These are phyloP conservation scores for Argopecten irradians DNA, from an alignment of 1,140 invertebrate species.

Conservation along the genomic window DNA sequence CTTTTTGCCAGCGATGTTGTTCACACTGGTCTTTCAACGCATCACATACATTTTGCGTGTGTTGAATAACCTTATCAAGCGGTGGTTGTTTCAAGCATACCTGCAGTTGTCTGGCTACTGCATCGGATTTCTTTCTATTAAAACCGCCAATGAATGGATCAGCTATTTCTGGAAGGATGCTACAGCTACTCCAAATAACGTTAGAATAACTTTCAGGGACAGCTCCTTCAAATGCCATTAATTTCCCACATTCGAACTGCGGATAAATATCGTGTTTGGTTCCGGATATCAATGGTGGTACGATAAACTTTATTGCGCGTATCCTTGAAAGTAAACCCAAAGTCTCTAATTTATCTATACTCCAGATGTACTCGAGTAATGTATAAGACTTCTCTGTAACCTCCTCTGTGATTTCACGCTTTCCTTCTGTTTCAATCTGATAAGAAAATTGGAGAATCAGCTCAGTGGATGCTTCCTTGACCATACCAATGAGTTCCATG, in stretches of 20 bases:
- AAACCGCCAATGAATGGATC: constrained; percentile 18
- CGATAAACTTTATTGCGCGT: constrained; percentile 50
- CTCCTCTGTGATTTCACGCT: not conserved
- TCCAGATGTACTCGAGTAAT: constrained; percentile 39
- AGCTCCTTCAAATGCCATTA: constrained; percentile 48
- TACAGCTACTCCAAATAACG: constrained; percentile 53
- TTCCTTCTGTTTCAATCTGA: constrained; percentile 40
- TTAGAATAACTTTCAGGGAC: not conserved
- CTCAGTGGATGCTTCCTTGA: constrained; percentile 35
- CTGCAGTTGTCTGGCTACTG: constrained; percentile 3
- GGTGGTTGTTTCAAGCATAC: constrained; percentile 34
- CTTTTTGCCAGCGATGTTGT: not conserved
- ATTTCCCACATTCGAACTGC: not conserved
- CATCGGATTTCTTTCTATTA: not conserved
- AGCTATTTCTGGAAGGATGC: constrained; percentile 40
- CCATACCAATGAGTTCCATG: constrained; percentile 49
- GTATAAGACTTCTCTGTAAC: constrained; percentile 36
- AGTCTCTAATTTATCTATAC: not conserved
- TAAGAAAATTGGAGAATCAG: constrained; percentile 49
- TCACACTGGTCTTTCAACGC: constrained; percentile 32
- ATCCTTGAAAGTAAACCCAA: constrained; percentile 28
- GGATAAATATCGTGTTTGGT: not conserved
- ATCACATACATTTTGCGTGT: constrained; percentile 45
- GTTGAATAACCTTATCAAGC: constrained; percentile 37
- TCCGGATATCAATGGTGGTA: constrained; percentile 30